Percentiles rank a stretch among this genome's conserved stretches.
Evolutionary conservation across 2,113 vertebrate genomes (phyloP).

Genomic region (Carassius auratus): DNA sequence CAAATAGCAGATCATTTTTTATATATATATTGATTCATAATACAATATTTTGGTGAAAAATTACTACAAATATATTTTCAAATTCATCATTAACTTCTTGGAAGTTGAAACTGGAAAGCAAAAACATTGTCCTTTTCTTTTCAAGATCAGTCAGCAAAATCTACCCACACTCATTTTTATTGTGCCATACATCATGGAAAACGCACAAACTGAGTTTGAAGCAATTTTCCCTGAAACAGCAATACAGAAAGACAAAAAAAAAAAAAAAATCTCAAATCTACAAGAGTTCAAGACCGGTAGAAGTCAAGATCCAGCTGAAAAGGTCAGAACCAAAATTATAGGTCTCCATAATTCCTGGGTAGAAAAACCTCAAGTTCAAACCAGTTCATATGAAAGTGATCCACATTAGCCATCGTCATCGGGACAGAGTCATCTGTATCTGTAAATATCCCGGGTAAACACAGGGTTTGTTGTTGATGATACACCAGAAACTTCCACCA

Average conservation of each 20-base stretch:
- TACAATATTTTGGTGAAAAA: neutral
- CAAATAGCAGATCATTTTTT: neutral
- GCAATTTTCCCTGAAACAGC: neutral
- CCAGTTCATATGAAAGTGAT: conserved; percentile 13
- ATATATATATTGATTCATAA: neutral
- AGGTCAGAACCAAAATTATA: neutral
- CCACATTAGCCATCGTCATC: conserved; percentile 1
- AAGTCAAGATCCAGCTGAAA: neutral
- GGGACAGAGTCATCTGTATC: neutral
- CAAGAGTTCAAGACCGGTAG: neutral
- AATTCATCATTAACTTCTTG: no score
- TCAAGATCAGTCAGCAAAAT: neutral
- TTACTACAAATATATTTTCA: neutral
- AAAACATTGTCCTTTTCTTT: neutral
- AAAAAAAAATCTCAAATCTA: neutral
- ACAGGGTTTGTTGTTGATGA: conserved; percentile 3
- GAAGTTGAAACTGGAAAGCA: neutral
- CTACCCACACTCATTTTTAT: no score
- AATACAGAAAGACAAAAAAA: neutral
- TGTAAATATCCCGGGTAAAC: conserved; percentile 23
- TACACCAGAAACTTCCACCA: conserved; percentile 4
- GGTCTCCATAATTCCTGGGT: conserved; percentile 8
- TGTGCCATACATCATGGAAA: no score
- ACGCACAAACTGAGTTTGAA: neutral
- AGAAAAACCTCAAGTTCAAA: conserved; percentile 12